Percentiles rank a stretch among this genome's conserved stretches.
Evolutionary conservation across 53 echinoderm and acorn worm species (phyloP).

Genomic region (Hippasteria phrygiana): DNA sequence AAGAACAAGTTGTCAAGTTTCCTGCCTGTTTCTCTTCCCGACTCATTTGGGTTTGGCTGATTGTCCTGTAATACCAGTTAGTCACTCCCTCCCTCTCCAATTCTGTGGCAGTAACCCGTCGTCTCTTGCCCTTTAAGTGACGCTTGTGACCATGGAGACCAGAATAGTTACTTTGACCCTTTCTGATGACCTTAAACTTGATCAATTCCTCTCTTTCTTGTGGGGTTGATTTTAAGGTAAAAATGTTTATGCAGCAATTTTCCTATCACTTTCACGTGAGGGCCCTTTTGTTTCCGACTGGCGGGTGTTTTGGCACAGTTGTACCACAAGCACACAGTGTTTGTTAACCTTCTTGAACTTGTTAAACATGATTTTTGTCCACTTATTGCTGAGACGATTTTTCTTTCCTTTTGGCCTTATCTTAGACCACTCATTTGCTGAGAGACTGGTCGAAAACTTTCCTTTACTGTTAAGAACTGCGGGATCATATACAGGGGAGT

Average conservation of each 20-base stretch:
- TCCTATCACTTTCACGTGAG: slow-evolving; percentile 15
- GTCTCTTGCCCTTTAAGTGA: slow-evolving; percentile 43
- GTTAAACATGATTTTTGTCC: slow-evolving; percentile 7
- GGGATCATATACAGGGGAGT: no score
- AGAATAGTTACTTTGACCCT: slow-evolving; percentile 20
- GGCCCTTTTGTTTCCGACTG: slow-evolving; percentile 36
- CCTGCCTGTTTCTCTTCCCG: slow-evolving; percentile 29
- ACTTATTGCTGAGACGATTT: slow-evolving; percentile 39
- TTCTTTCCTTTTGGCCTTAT: slow-evolving; percentile 23
- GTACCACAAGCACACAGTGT: slow-evolving; percentile 52
- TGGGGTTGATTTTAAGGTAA: slow-evolving; percentile 26
- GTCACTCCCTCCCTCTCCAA: slow-evolving; percentile 45
- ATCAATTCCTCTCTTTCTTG: neutral
- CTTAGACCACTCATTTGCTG: slow-evolving; percentile 24
- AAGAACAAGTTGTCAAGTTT: slow-evolving; percentile 34
- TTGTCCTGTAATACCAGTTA: slow-evolving; percentile 41
- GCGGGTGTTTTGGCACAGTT: slow-evolving; percentile 2
- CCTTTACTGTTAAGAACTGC: no score
- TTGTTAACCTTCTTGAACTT: slow-evolving; percentile 40
- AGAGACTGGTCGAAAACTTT: slow-evolving; percentile 28
- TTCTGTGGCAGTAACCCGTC: slow-evolving; percentile 23
- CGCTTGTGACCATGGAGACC: slow-evolving; percentile 33
- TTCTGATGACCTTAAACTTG: slow-evolving; percentile 12
- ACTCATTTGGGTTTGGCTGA: slow-evolving; percentile 27
- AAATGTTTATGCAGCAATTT: slow-evolving; percentile 35